Base-by-base conservation (phyloP, 2,888 invertebrate species). In the Lucinisca nassula region DNA sequence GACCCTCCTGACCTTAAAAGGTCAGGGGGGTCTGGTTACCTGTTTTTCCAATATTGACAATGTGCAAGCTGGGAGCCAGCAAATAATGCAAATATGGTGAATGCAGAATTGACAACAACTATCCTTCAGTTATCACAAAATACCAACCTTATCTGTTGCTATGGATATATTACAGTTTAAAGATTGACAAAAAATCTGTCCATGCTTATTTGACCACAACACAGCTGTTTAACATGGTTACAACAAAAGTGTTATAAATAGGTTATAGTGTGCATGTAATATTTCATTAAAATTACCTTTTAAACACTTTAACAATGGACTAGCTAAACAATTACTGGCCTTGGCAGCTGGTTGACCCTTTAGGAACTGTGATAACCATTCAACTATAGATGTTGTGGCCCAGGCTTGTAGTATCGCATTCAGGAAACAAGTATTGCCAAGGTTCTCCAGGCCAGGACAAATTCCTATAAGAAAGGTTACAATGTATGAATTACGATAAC, bases 371-470 rank as follows among this genome's bases (percentile, higher is more conserved):
- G 81, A 97, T 40, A 99, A 97, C 99, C 99, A 99, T 21, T 97
- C 97, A 84, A 98, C 97, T 95, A 99, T 98, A 87, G 97, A 97
- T 51, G 98, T 98, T 96, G 98, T 98, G 35, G 99, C 98, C 91
- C 99, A 97, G 1, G 98, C 98, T 97, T 99, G 99, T 37, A 99
- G 97, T 73, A 99, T 97, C 0, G 99, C 98, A 96, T 99, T 99
- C 80, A 99, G 97, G 96, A 99, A 99, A 96, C 99, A 99, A 0
- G 99, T 98, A 92, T 98, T 98, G 61, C 99, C 99, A 90, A 99
- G 97, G 97, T 99, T 99, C 92, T 98, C 98, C 51, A 99, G 97
- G 12, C 99, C 99, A 76, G 96, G 95, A 79, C 96, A 95, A 30
- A 89, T 81, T 90, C 92, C 96, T 96, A 91, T 74, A 93, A 92